Base-by-base conservation (phyloP, 1,140 invertebrate species). In the Alviniconcha marisindica region DNA sequence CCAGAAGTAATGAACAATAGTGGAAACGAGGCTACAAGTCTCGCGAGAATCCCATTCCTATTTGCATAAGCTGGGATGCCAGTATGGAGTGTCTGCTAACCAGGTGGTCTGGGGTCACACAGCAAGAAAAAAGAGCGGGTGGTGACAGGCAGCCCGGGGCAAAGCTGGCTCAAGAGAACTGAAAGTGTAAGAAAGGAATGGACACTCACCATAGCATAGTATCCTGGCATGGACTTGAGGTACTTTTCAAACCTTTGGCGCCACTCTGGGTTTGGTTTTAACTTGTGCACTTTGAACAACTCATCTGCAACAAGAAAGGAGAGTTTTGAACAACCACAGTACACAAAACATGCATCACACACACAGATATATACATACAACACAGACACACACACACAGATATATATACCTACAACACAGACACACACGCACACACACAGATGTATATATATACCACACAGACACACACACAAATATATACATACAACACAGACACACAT, bases 181-280 rank as follows among this genome's bases (percentile, higher is more conserved):
- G n/a, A n/a, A n/a, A n/a, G n/a, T n/a, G n/a, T n/a, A n/a, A n/a
- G n/a, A n/a, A n/a, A n/a, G n/a, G n/a, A n/a, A 54, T 31, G 18
- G n/a, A n/a, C n/a, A 95, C 95, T 94, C 93, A 98, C 97, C 88
- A 95, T 95, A 86, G 97, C 97, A 94, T 99, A 99, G 94, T 99
- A 99, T 5, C 96, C 96, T 40, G 99, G 99, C 95, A 99, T 97
- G 36, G 96, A 97, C 89, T 97, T 96, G 40, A 99, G 95, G 91
- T 99, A 99, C 92, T 96, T 96, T 84, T 97, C 96, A 94, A 99
- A 99, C 82, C 91, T 88, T 63, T 92, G 88, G 60, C 90, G 79
- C 93, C 93, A 94, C 56, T 90, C 88, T 38, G 85, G 89, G 36
- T 87, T 91, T 12, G 91, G 90, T 93, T 98, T 99, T 90, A 97